A percentile compares a stretch with the other conserved stretches of the same genome.
phyloP scores from a whole-genome alignment of 2,113 vertebrate species.

The Panthera uncia region DNA sequence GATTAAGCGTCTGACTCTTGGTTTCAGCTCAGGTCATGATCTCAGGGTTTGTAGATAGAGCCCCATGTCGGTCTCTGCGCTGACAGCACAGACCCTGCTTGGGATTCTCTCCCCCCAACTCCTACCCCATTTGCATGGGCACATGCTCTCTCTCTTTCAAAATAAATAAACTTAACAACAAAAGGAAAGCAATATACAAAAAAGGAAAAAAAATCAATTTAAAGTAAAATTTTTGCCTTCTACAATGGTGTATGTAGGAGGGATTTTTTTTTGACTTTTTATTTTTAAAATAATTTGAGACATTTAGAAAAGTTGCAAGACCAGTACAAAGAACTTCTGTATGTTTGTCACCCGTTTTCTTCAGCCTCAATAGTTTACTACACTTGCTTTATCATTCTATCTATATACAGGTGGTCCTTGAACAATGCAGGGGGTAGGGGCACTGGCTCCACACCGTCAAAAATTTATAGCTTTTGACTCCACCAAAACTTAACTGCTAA shows the following conservation, averaged over 20 bases:
- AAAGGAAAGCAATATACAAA: constrained; percentile 40
- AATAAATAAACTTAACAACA: no score
- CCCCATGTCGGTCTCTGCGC: no score
- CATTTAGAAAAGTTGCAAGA: not conserved
- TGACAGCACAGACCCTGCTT: no score
- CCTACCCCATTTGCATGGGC: no score
- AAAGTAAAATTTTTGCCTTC: constrained; percentile 24
- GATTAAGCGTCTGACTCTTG: no score
- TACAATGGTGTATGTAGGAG: not conserved
- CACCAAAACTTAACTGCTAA: not conserved
- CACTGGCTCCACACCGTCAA: not conserved
- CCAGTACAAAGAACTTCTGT: not conserved
- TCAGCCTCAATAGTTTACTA: not conserved
- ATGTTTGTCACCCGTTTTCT: not conserved
- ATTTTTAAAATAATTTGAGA: constrained; percentile 25
- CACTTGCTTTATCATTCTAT: not conserved
- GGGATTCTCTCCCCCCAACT: no score
- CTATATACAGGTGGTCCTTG: not conserved
- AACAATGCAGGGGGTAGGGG: not conserved
- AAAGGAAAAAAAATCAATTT: constrained; percentile 55
- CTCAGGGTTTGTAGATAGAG: no score
- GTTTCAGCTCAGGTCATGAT: no score
- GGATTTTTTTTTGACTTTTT: not conserved
- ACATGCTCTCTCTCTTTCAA: no score
- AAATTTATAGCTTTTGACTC: not conserved